Percentiles rank a stretch among this genome's conserved stretches.
Evolutionary conservation across 1,140 invertebrate genomes (phyloP).

Genomic region (Sycophaga agraensis): DNA sequence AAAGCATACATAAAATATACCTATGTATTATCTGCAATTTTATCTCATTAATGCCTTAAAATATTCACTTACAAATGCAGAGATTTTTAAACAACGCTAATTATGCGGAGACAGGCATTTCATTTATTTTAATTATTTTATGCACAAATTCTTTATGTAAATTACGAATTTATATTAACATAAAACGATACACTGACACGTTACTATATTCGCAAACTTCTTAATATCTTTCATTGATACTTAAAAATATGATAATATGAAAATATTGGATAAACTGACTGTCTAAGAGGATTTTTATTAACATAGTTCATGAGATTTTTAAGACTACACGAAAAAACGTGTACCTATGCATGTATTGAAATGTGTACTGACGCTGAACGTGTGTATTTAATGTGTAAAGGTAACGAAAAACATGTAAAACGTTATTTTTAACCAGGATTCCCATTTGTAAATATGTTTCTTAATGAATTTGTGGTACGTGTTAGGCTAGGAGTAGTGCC

Average conservation of each 20-base stretch:
- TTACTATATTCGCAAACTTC: too few relatives aligned
- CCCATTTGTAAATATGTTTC: slow-evolving; percentile 39
- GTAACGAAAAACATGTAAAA: neutral
- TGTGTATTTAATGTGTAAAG: slow-evolving; percentile 28
- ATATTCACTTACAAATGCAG: too few relatives aligned
- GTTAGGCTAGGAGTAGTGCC: slow-evolving; percentile 49
- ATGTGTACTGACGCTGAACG: slow-evolving; percentile 13
- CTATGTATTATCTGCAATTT: slow-evolving; percentile 22
- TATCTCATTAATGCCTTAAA: slow-evolving; percentile 31
- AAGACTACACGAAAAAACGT: slow-evolving; percentile 1
- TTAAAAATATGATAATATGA: neutral
- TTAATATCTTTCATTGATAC: too few relatives aligned
- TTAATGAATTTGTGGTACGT: slow-evolving; percentile 37
- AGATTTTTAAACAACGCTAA: neutral
- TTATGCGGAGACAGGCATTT: too few relatives aligned
- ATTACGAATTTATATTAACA: too few relatives aligned
- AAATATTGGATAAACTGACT: too few relatives aligned
- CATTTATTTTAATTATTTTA: neutral
- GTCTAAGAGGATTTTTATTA: too few relatives aligned
- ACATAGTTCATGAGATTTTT: slow-evolving; percentile 9
- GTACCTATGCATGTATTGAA: slow-evolving; percentile 1
- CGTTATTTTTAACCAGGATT: slow-evolving; percentile 28
- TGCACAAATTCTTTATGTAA: too few relatives aligned
- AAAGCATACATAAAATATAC: slow-evolving; percentile 22
- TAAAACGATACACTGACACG: too few relatives aligned